Conservation (phyloP, 1,140 invertebrate genomes). For the Augochlora pura region DNA sequence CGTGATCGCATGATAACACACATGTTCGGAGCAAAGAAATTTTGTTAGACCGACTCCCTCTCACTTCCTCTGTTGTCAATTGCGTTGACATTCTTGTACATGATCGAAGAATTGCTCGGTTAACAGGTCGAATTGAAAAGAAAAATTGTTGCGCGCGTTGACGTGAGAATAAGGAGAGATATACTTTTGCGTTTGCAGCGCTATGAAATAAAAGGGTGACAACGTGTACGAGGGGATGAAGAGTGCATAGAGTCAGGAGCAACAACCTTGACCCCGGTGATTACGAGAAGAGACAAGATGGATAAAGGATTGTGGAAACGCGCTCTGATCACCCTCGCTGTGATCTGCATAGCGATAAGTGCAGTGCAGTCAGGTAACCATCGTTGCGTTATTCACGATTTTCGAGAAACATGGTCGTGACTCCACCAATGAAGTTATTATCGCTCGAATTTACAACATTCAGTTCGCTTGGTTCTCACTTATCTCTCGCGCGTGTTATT, state of each 20-base stretch:
- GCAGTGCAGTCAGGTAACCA: slow-evolving; percentile 18
- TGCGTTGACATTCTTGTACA: too few relatives aligned
- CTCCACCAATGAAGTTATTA: too few relatives aligned
- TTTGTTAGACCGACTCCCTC: too few relatives aligned
- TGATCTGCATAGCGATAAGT: neutral
- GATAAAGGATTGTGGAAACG: neutral
- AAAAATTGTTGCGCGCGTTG: neutral
- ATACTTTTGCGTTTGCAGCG: neutral
- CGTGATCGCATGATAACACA: too few relatives aligned
- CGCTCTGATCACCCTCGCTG: neutral
- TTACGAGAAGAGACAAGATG: neutral
- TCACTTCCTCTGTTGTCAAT: too few relatives aligned
- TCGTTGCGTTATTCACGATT: neutral
- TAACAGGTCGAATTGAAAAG: too few relatives aligned
- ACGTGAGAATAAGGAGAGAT: neutral
- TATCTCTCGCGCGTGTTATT: slow-evolving; percentile 32
- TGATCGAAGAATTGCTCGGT: too few relatives aligned
- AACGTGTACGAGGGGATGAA: slow-evolving; percentile 21
- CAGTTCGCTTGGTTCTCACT: neutral
- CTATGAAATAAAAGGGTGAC: neutral
- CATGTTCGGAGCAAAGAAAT: too few relatives aligned
- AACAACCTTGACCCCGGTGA: neutral
- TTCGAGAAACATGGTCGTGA: too few relatives aligned
- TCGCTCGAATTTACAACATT: too few relatives aligned
- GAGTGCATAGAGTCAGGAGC: neutral